Evolutionary conservation across 2,888 invertebrate species (phyloP).

Genomic region (Lasioglossum morio): DNA sequence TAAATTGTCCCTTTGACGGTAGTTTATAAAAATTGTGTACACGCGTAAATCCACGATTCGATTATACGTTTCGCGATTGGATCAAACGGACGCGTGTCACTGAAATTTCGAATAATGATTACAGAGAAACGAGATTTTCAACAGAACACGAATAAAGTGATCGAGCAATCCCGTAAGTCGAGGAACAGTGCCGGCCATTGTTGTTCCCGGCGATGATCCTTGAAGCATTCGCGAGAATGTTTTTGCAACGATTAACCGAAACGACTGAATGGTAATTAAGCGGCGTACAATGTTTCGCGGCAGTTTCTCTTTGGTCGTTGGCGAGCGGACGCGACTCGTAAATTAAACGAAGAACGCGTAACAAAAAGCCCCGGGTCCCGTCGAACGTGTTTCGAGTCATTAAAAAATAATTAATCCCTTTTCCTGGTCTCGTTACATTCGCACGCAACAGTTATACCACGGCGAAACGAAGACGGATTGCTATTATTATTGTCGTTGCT

Average conservation of each 20-base stretch:
- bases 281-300: slow-evolving; percentile 32
- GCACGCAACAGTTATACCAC: not conserved
- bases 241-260: slow-evolving; percentile 45
- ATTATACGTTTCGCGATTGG: not conserved
- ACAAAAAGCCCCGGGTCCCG: slow-evolving; percentile 15
- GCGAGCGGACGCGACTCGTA: not conserved
- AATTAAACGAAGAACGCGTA: slow-evolving; percentile 25
- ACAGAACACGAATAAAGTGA: too few species aligned
- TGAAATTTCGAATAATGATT: not conserved
- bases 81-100: not conserved
- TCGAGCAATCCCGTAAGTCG: not conserved
- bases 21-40: not conserved
- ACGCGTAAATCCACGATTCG: not conserved
- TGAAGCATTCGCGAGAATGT: slow-evolving; percentile 31
- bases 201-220: slow-evolving; percentile 32
- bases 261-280: slow-evolving; percentile 45
- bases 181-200: slow-evolving; percentile 28
- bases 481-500: not conserved
- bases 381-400: not conserved
- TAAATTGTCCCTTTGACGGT: not conserved
- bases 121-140: not conserved
- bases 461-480: not conserved
- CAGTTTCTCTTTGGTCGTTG: slow-evolving; percentile 18
- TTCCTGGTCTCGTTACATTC: not conserved
- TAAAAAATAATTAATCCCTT: slow-evolving; percentile 4